Base-by-base conservation (phyloP, 2,888 invertebrate genomes). In the Andrena camellia region DNA sequence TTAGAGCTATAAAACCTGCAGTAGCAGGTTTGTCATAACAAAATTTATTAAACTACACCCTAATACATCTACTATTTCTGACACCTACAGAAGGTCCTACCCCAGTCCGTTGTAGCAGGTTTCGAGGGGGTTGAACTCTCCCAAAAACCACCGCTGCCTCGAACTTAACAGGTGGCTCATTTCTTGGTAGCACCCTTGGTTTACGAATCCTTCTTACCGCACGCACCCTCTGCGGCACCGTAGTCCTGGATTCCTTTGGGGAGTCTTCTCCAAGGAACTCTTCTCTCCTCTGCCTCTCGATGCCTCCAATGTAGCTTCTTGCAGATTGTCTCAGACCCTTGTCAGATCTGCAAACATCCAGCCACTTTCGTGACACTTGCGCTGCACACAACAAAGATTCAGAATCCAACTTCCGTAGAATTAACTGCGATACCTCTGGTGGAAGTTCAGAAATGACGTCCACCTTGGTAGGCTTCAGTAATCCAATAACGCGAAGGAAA, bases 361-460 rank as follows among this genome's bases (percentile, higher is more conserved):
- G 0, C 83, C 83, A 83, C 0, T 5, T 66, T 0, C 54, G 2
- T 0, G 81, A 74, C n/a, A 84, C 81, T 42, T 75, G 68, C n/a
- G 64, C 23, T 0, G 10, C 64, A 2, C 6, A 6, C 26, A 84
- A 10, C 13, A 84, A 20, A 42, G 78, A 31, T 10, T 81, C 54
- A 26, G 71, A 7, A 26, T 84, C 81, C 33, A 84, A 59, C 52
- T 69, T 35, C 7, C 71, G 72, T 0, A 84, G 26, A 54, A 84
- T 81, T 35, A 75, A 3, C 10, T 81, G 74, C 0, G 82, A 78
- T 0, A 82, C 10, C 66, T 84, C 78, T 4, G 4, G 4, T 1
- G 84, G 78, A 7, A 84, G 68, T 13, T 78, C 50, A 0, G 60
- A 52, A 3, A 84, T 23, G 8, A 84, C 29, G 17, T 84, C 84